Percentiles rank a stretch among this genome's conserved stretches.
These are phyloP conservation scores for Drosophila pseudoobscura DNA, from an alignment of 1,140 invertebrate genomes.

Conservation along the genomic window DNA sequence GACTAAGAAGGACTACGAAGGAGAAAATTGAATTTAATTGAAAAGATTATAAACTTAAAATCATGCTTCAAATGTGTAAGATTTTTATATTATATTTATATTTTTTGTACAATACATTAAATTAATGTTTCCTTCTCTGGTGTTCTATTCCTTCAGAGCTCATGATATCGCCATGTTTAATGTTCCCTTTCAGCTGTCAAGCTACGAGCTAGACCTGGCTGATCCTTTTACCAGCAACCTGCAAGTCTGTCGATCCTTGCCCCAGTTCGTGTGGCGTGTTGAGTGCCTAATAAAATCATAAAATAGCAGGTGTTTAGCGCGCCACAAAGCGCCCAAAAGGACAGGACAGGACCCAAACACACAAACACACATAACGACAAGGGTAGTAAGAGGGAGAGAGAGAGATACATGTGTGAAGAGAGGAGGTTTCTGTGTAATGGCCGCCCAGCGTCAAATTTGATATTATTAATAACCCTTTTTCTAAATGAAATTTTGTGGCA, in stretches of 20 bases:
- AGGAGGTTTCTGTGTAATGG: constrained; percentile 39
- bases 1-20: too few relatives aligned
- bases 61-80: too few relatives aligned
- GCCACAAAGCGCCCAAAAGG: constrained; percentile 57
- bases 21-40: too few relatives aligned
- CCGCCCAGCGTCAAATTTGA: constrained; percentile 71
- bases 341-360: constrained; percentile 9
- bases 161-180: background rate
- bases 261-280: constrained; percentile 64
- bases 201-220: too few relatives aligned
- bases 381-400: background rate
- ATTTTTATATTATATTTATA: too few relatives aligned
- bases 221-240: background rate
- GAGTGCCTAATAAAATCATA: constrained; percentile 79
- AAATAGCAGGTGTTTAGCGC: constrained; percentile 76
- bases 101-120: background rate
- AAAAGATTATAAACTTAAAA: too few relatives aligned
- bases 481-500: constrained; percentile 78
- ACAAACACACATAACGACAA: constrained; percentile 17
- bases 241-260: background rate
- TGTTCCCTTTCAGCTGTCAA: constrained; percentile 33
- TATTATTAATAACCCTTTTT: constrained; percentile 81
- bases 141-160: too few relatives aligned
- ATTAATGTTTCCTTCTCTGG: background rate
- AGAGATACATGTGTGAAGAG: background rate